A percentile compares a stretch with the other conserved stretches of the same genome.
Evolutionary conservation across 2,113 vertebrate genomes (phyloP).

Genomic region (Colaptes auratus): DNA sequence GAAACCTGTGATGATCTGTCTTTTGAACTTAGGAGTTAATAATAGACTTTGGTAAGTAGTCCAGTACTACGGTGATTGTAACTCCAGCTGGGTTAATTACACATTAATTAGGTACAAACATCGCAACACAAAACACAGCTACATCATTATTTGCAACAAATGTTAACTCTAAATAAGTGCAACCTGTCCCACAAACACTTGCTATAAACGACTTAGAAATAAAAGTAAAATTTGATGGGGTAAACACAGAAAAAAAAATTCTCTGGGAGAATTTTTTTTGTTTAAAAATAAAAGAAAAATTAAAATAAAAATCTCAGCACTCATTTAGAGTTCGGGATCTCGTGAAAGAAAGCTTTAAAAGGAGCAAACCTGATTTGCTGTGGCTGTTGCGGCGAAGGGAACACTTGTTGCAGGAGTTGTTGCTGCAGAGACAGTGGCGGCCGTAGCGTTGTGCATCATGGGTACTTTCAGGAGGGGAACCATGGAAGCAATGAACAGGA

Average conservation of each 20-base stretch:
- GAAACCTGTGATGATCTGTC: constrained; percentile 24
- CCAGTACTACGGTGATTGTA: constrained; percentile 64
- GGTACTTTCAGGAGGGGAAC: constrained; percentile 94
- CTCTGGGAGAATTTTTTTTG: constrained; percentile 84
- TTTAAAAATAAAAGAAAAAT: constrained; percentile 37
- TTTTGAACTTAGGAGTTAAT: constrained; percentile 53
- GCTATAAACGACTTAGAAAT: constrained; percentile 81
- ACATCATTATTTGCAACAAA: constrained; percentile 89
- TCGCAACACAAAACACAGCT: constrained; percentile 94
- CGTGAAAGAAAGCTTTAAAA: constrained; percentile 99
- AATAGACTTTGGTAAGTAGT: constrained; percentile 44
- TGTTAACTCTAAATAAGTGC: constrained; percentile 99
- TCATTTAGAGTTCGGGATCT: constrained; percentile 98
- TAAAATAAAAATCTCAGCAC: constrained; percentile 81
- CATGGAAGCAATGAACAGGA: constrained; percentile 93
- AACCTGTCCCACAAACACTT: constrained; percentile 83
- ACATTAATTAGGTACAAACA: constrained; percentile 85
- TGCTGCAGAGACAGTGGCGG: constrained; percentile 99
- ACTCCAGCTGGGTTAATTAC: constrained; percentile 79
- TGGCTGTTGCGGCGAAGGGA: constrained; percentile 99
- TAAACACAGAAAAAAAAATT: constrained; percentile 87
- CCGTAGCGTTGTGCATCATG: constrained; percentile 99
- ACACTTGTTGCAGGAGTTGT: constrained; percentile 99
- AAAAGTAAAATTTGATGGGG: constrained; percentile 86
- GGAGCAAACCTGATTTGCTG: constrained; percentile 99